A percentile compares a stretch with the other conserved stretches of the same genome.
Conservation (phyloP, 2,113 vertebrate genomes). For the Recurvirostra avosetta region DNA sequence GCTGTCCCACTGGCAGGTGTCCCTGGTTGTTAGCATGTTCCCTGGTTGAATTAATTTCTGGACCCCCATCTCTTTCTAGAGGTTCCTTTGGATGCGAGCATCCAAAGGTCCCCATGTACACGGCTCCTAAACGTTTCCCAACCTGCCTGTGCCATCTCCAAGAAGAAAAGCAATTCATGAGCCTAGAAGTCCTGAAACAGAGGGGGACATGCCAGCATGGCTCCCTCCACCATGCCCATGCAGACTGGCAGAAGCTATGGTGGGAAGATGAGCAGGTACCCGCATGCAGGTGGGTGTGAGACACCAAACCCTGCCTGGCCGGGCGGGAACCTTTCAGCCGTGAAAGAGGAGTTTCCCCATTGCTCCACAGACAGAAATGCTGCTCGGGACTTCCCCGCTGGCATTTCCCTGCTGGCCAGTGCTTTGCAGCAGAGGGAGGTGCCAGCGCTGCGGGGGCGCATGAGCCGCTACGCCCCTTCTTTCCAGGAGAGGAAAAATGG, state of each 20-base stretch:
- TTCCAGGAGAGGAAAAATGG: not conserved
- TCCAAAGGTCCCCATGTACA: not conserved
- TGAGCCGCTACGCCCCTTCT: fast-evolving
- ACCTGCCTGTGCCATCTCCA: not conserved
- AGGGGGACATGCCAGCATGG: not conserved
- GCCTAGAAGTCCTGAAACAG: not conserved
- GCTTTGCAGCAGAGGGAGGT: not conserved
- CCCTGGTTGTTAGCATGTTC: fast-evolving
- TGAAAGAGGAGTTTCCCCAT: not conserved
- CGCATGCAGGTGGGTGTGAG: not conserved
- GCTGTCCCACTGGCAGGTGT: not conserved
- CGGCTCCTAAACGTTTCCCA: not conserved
- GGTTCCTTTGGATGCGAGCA: not conserved
- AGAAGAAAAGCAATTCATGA: not conserved
- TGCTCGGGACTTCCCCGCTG: not conserved
- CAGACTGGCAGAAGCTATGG: not conserved
- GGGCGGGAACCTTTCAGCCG: not conserved
- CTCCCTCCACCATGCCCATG: not conserved
- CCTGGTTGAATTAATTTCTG: not conserved
- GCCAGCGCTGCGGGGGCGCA: fast-evolving
- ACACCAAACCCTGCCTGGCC: not conserved
- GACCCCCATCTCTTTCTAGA: no score
- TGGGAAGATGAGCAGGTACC: not conserved
- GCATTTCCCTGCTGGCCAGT: not conserved
- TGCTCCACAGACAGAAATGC: not conserved